Evolutionary conservation across 2,888 invertebrate species (phyloP), one percentile per base, ranked within the genome.

Genomic region (Lochmaea crataegi): DNA sequence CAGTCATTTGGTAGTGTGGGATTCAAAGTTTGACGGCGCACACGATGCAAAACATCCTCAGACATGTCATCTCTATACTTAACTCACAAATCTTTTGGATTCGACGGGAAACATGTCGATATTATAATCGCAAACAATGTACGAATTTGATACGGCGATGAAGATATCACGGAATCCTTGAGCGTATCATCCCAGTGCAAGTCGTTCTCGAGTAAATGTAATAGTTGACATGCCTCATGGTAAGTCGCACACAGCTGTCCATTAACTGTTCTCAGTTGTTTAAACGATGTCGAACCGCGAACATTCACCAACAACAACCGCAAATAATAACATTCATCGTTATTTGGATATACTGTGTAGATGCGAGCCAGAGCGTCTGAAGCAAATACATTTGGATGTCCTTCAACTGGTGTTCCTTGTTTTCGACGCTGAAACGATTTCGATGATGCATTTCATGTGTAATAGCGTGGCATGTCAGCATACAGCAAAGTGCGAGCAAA

Each of bases 401-500:
- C n/a, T n/a, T n/a, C n/a, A n/a, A n/a, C n/a, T n/a, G n/a, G n/a
- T n/a, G n/a, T n/a, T n/a, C n/a, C n/a, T n/a, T n/a, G n/a, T n/a
- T n/a, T n/a, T n/a, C n/a, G n/a, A n/a, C n/a, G n/a, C n/a, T n/a
- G n/a, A n/a, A n/a, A 41, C 41, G 42, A 64, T 53, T 75, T 75
- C 38, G 61, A 41, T 42, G 73, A 71, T 53, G 42, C 60, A 58
- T 76, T 76, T 77, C 78, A 79, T 18, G 78, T 80, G 51, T 75
- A 79, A 63, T 76, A 79, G 2, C 48, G 38, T 48, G 76, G 76
- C 26, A 79, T 66, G 4, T 77, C 75, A n/a, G 64, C 7, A 68
- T 79, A 80, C 3, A 79, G 68, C 51, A 79, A 71, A 4, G 77
- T 79, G 45, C 51, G 38, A 26, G 80, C 78, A 67, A 78, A 80